These are phyloP conservation scores for Heterochromis multidens DNA, from an alignment of 2,113 vertebrate genomes.

Conservation along the genomic window DNA sequence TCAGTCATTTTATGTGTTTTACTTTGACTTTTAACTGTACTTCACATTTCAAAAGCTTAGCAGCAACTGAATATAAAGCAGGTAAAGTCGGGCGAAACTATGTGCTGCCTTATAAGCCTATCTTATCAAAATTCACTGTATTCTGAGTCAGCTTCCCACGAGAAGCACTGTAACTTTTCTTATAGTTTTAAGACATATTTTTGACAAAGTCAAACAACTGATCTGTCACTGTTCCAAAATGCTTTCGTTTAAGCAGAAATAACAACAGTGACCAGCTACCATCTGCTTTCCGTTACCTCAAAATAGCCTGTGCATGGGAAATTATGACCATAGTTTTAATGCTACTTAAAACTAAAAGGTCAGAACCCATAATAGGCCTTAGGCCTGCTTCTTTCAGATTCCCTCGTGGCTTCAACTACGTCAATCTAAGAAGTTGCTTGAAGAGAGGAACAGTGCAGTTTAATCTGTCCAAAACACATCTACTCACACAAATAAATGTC, in stretches of 20 bases:
- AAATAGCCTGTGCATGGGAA: constrained; percentile 5
- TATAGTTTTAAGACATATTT: neutral
- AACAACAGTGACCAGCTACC: neutral
- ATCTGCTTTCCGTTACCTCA: neutral
- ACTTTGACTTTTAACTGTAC: neutral
- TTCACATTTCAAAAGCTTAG: neutral
- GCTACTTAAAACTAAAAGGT: neutral
- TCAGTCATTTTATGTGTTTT: neutral
- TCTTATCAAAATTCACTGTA: neutral
- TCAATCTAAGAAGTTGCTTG: neutral
- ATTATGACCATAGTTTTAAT: neutral
- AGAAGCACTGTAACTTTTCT: neutral
- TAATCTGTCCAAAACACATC: neutral
- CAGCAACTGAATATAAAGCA: neutral
- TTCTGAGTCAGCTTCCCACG: neutral
- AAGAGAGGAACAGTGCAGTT: neutral
- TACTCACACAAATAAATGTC: neutral
- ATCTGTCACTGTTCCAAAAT: neutral
- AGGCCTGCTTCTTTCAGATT: neutral
- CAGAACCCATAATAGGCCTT: neutral
- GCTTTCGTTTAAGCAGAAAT: neutral
- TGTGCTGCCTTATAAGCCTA: neutral
- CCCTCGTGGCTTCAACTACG: neutral
- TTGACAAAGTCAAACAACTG: neutral
- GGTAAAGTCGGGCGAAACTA: neutral